Evolutionary conservation across 2,797 vertebrate genomes (phyloP).

Genomic region (Trematomus bernacchii): DNA sequence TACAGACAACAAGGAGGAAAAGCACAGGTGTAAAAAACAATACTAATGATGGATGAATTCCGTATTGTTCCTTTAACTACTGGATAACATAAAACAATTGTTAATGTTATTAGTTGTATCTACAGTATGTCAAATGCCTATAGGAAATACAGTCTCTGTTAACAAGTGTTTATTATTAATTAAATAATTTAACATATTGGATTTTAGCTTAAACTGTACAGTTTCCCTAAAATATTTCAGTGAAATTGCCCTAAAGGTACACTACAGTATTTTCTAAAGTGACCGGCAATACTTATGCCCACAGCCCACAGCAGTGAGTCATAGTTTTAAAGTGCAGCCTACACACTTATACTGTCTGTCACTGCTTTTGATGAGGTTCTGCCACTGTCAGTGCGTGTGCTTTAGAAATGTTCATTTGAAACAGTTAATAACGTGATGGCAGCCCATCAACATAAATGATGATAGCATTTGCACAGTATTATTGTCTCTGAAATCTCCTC

Average conservation of each 20-base stretch:
- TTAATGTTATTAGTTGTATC: too few species aligned
- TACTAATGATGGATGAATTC: not conserved
- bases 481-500: not conserved
- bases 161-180: not conserved
- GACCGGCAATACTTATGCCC: not conserved
- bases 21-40: not conserved
- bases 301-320: conserved; percentile 53
- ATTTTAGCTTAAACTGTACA: not conserved
- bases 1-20: not conserved
- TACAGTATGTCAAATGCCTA: not conserved
- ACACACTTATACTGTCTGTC: conserved; percentile 43
- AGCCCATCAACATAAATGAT: conserved; percentile 9
- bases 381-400: not conserved
- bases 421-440: not conserved
- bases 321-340: conserved; percentile 53
- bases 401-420: conserved; percentile 15
- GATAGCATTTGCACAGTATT: not conserved
- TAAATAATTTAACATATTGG: not conserved
- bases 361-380: conserved; percentile 32
- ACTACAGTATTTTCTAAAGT: conserved; percentile 13
- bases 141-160: not conserved
- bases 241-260: not conserved
- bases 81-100: too few species aligned
- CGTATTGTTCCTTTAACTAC: not conserved
- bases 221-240: conserved; percentile 10